Percentiles rank a stretch among this genome's conserved stretches.
These are phyloP conservation scores for Lophius piscatorius DNA, from an alignment of 2,113 vertebrate genomes.

Conservation along the genomic window DNA sequence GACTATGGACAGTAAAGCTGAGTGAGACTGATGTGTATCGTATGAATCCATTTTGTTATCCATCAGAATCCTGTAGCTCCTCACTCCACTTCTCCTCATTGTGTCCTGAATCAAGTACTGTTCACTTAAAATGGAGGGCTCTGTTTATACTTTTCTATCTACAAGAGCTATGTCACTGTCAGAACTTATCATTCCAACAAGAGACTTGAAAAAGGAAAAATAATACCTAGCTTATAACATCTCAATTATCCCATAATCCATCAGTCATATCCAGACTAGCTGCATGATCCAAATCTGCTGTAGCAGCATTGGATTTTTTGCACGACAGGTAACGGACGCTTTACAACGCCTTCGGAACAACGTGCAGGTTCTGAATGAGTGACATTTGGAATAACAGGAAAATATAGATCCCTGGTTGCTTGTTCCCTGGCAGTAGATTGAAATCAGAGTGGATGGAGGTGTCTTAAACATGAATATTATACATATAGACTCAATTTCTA, in stretches of 20 bases:
- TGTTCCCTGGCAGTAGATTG: conserved; percentile 1
- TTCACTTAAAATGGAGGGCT: conserved; percentile 63
- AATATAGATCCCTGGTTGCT: neutral
- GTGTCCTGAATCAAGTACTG: conserved; percentile 52
- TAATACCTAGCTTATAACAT: conserved; percentile 23
- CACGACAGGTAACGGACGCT: conserved; percentile 11
- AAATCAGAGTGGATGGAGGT: conserved; percentile 8
- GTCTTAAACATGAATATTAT: conserved; percentile 6
- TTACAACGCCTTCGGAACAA: conserved; percentile 13
- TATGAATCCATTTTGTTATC: conserved; percentile 26
- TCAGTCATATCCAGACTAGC: conserved; percentile 17
- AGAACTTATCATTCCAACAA: conserved; percentile 45
- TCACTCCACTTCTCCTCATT: conserved; percentile 31
- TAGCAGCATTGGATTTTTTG: conserved; percentile 12
- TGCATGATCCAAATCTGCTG: conserved; percentile 32
- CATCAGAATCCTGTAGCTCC: conserved; percentile 40
- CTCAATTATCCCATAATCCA: conserved; percentile 30
- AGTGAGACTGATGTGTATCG: conserved; percentile 15
- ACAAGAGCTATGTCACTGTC: conserved; percentile 59
- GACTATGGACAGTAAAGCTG: conserved; percentile 4
- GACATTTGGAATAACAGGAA: neutral
- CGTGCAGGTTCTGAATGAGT: conserved; percentile 13
- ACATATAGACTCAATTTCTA: conserved; percentile 1
- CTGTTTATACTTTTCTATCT: conserved; percentile 65
- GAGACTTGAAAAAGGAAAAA: conserved; percentile 34